Evolutionary conservation across 2,797 vertebrate species (phyloP), one percentile per base, ranked within the genome.

Genomic region (Sebastes ruberrimus): DNA sequence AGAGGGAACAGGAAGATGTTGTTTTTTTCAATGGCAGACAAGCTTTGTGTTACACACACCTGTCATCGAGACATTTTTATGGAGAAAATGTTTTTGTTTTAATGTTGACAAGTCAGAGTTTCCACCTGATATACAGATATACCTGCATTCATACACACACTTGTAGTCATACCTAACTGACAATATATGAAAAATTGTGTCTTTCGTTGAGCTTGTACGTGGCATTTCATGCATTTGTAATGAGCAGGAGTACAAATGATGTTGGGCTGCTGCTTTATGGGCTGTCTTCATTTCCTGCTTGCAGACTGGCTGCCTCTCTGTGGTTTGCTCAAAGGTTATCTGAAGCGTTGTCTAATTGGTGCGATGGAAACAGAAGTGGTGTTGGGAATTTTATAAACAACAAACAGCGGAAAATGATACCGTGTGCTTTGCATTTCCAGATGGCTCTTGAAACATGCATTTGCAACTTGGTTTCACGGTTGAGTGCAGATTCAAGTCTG

Each of bases 191-290:
- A 63, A 18, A 27, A 72, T n/a, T 28, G 7, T 27, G 13, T 65
- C 5, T 22, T 32, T 46, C 33, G 11, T 57, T 67, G 22, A 42
- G 53, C 89, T 94, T 8, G 23, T 42, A 0, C 3, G 2, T 62
- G 52, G 23, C 18, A 62, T 80, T 83, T 78, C 70, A 33, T 61
- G 63, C 93, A 95, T 86, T 95, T 95, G 13, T 75, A 83, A 93
- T 92, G 0, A 95, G 96, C 88, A 90, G 93, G 14, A 65, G 16
- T 18, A 71, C 25, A 82, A 77, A 80, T 78, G 20, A 76, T 46
- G 16, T 23, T 14, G 2, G 14, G 55, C 71, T 69, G 73, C 56
- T 71, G 64, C 4, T 77, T 83, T 86, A 42, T 67, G 27, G 65
- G 35, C 5, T 74, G 61, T 64, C 78, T 86, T 68, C 30, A 73